phyloP scores from a whole-genome alignment of 2,113 vertebrate genomes.

The Oxyruncus cristatus region DNA sequence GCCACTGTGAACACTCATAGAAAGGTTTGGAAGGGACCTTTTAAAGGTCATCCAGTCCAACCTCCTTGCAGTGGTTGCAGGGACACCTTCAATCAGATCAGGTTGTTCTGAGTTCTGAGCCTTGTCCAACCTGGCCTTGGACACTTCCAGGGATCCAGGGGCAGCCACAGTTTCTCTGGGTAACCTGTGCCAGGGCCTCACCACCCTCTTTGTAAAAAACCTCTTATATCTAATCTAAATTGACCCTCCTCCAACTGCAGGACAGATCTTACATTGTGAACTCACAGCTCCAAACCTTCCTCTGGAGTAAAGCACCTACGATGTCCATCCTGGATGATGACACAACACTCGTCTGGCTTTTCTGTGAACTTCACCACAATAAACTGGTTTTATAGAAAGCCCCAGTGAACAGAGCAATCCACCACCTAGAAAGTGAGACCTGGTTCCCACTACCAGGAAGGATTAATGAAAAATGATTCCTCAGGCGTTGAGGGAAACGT shows the following conservation, averaged over 20 bases:
- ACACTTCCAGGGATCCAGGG: neutral
- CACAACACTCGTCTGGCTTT: neutral
- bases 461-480: neutral
- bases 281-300: neutral
- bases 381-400: neutral
- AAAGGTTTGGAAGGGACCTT: neutral
- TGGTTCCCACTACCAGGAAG: neutral
- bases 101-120: neutral
- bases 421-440: neutral
- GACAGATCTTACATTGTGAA: neutral
- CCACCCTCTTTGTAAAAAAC: neutral
- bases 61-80: neutral
- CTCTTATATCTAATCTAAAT: neutral
- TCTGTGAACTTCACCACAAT: neutral
- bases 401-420: neutral
- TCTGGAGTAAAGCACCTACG: neutral
- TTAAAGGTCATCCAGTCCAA: neutral
- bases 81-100: neutral
- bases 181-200: neutral
- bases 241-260: neutral
- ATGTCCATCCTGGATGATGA: neutral
- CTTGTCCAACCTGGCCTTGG: accelerated
- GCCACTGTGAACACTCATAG: neutral
- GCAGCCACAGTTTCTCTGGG: neutral
- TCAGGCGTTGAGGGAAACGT: neutral